phyloP scores from a whole-genome alignment of 2,113 vertebrate species.

The Okapia johnstoni region DNA sequence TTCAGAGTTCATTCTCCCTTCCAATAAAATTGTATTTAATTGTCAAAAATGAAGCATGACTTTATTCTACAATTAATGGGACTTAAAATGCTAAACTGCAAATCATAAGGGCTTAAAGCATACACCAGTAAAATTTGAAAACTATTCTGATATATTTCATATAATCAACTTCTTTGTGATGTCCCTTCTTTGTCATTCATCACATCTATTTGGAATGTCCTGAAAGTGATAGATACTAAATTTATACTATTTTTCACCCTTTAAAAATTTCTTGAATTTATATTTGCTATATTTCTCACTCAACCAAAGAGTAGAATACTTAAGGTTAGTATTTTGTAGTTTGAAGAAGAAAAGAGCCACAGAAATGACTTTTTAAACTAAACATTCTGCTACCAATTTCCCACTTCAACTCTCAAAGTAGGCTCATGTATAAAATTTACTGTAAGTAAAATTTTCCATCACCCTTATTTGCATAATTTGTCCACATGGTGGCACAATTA shows the following conservation, averaged over 20 bases:
- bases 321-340: not conserved
- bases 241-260: not conserved
- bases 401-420: not conserved
- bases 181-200: conserved; percentile 13
- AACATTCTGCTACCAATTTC: not conserved
- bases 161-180: not conserved
- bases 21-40: conserved; percentile 66
- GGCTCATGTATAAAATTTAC: not conserved
- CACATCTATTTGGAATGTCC: not conserved
- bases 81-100: conserved; percentile 63
- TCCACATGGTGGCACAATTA: not conserved
- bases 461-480: not conserved
- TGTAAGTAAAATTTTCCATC: not conserved
- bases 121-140: not conserved
- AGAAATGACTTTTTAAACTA: not conserved
- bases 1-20: conserved; percentile 47
- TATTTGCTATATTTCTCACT: not conserved
- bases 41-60: conserved; percentile 61
- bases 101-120: conserved; percentile 50
- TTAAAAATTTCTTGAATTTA: not conserved
- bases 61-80: conserved; percentile 66
- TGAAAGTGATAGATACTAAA: not conserved
- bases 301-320: not conserved
- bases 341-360: not conserved
- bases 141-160: conserved; percentile 20